phyloP scores from a whole-genome alignment of 2,888 invertebrate species.

The Quadroppia sp. region DNA sequence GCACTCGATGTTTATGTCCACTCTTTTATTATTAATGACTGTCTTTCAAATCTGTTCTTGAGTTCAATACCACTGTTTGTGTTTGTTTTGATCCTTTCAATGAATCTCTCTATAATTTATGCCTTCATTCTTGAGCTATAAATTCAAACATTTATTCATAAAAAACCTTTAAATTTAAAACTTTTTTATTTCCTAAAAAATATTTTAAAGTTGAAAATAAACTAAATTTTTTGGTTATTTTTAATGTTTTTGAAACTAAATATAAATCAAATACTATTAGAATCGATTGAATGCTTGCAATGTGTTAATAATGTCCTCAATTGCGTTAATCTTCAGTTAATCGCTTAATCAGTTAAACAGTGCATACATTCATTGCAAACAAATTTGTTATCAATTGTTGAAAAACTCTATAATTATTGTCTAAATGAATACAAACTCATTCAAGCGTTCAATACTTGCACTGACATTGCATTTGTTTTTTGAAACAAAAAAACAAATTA shows the following conservation, averaged over 20 bases:
- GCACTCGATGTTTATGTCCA: not conserved
- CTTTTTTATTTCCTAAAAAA: not conserved
- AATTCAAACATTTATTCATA: not conserved
- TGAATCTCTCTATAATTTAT: not conserved
- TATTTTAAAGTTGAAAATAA: too few relatives aligned
- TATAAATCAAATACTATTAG: not conserved
- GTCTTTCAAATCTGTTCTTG: not conserved
- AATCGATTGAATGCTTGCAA: too few relatives aligned
- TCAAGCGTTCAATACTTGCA: not conserved
- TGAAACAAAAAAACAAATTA: not conserved
- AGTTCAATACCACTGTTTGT: constrained; percentile 20
- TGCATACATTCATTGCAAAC: not conserved
- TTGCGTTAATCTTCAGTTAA: too few relatives aligned
- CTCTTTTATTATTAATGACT: not conserved
- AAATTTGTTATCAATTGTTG: not conserved
- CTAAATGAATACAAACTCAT: too few relatives aligned
- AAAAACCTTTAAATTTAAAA: too few relatives aligned
- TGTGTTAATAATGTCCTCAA: too few relatives aligned
- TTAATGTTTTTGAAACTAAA: not conserved
- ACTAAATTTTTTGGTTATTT: too few relatives aligned
- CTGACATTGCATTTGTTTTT: not conserved
- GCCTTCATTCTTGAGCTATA: not conserved
- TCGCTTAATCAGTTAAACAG: not conserved
- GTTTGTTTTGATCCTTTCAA: not conserved
- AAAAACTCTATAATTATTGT: too few relatives aligned